Conservation (phyloP, 2,797 vertebrate genomes). For the Rhinella marina region DNA sequence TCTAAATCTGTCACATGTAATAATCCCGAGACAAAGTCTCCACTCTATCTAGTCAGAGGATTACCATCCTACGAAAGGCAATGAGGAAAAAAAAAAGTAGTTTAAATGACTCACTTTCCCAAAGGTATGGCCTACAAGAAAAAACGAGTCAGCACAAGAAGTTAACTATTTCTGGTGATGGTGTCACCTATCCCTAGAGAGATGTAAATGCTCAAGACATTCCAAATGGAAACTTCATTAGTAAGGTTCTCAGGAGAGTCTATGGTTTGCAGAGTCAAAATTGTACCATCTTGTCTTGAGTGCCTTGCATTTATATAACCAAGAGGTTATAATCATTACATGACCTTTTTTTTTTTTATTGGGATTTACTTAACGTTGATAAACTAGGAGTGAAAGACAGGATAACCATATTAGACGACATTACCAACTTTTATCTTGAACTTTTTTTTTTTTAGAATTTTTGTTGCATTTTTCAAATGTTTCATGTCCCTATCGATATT, state of each 20-base stretch:
- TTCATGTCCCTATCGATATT: no score
- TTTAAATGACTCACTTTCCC: conserved; percentile 46
- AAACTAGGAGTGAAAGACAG: no score
- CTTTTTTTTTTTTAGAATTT: no score
- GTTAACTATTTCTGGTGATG: conserved; percentile 35
- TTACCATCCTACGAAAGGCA: conserved; percentile 77
- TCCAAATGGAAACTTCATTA: conserved; percentile 55
- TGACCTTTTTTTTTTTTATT: not conserved
- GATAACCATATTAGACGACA: no score
- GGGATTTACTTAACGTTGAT: no score
- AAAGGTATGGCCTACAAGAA: conserved; percentile 29
- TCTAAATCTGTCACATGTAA: conserved; percentile 81
- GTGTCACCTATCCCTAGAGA: not conserved
- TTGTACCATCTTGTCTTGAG: not conserved
- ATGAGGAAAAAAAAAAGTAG: conserved; percentile 58
- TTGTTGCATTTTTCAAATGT: no score
- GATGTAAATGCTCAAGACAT: not conserved
- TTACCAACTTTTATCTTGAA: no score
- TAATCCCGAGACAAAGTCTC: conserved; percentile 81
- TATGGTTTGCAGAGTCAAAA: not conserved
- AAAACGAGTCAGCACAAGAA: conserved; percentile 33
- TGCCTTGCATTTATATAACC: not conserved
- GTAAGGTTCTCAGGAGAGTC: conserved; percentile 19
- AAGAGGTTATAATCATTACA: not conserved
- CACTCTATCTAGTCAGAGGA: conserved; percentile 76